Base-by-base conservation (phyloP, 2,888 invertebrate species). In the Eurytoma adleriae region DNA sequence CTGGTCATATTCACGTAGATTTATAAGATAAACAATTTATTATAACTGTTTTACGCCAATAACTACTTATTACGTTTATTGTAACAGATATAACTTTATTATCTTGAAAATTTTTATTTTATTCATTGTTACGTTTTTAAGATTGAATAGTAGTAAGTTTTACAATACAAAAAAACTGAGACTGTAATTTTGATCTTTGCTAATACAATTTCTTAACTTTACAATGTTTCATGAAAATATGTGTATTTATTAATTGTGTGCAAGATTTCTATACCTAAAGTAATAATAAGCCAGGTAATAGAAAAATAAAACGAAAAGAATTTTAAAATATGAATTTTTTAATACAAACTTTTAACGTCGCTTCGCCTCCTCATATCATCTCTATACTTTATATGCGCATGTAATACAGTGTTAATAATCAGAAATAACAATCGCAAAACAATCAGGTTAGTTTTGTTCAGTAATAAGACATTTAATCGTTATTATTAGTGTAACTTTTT, bases 371-470 rank as follows among this genome's bases (percentile, higher is more conserved):
- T 82, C 61, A 66, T 62, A 30, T 66, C 70, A 68, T 80, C 48
- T 75, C 71, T 75, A 78, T 76, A 81, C 68, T 66, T 74, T 72
- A 71, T 57, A 82, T 80, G 78, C 75, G 78, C 80, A 66, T 81
- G 82, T 81, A 80, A 75, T 82, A 82, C 73, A 80, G 76, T 82
- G 82, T 82, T 82, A 82, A 82, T 82, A 82, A 81, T 82, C 82
- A 81, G 56, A 78, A 82, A 82, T 82, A 82, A 82, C 82, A 82
- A 82, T 82, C 76, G 82, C 80, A 81, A 82, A 82, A 82, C 80
- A 40, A 40, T 40, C 40, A 40, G 79, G 80, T 82, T 82, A 82
- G 82, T 82, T 81, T 82, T 80, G 78, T 82, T 78, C 80, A 76
- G 59, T 82, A 81, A 79, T 80, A 82, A 76, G 80, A 80, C 69